These are phyloP conservation scores for Catamblyrhynchus diadema DNA, from an alignment of 2,797 vertebrate genomes.

Conservation along the genomic window DNA sequence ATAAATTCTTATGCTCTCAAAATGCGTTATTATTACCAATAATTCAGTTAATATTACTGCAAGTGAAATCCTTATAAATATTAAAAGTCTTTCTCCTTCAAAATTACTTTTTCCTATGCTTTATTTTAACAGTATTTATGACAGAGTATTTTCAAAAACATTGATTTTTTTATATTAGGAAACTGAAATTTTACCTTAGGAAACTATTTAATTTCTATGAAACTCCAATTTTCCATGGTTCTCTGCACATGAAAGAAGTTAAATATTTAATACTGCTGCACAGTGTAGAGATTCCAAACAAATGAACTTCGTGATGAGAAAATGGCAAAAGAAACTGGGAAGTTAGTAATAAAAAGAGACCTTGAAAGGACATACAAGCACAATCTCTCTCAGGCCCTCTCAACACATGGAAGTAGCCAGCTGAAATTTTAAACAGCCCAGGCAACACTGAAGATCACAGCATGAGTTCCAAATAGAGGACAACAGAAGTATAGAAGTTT, in stretches of 20 bases:
- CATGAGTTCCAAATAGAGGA: neutral
- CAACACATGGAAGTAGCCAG: neutral
- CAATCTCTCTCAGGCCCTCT: neutral
- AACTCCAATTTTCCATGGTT: neutral
- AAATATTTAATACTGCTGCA: neutral
- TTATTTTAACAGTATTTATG: neutral
- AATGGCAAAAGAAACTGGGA: neutral
- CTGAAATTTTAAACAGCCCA: neutral
- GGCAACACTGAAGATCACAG: neutral
- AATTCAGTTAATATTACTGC: neutral
- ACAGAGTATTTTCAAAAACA: neutral
- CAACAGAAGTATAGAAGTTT: neutral
- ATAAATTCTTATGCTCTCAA: neutral
- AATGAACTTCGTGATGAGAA: neutral
- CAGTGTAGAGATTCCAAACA: neutral
- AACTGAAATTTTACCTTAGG: neutral
- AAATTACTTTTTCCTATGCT: neutral
- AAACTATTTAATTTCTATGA: neutral
- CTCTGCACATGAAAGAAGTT: neutral
- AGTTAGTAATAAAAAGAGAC: neutral
- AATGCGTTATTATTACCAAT: neutral
- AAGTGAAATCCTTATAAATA: neutral
- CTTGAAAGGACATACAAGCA: neutral
- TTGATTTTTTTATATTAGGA: neutral
- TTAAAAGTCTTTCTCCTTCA: neutral